Base-by-base conservation (phyloP, 1,140 invertebrate genomes). In the Globodera rostochiensis region DNA sequence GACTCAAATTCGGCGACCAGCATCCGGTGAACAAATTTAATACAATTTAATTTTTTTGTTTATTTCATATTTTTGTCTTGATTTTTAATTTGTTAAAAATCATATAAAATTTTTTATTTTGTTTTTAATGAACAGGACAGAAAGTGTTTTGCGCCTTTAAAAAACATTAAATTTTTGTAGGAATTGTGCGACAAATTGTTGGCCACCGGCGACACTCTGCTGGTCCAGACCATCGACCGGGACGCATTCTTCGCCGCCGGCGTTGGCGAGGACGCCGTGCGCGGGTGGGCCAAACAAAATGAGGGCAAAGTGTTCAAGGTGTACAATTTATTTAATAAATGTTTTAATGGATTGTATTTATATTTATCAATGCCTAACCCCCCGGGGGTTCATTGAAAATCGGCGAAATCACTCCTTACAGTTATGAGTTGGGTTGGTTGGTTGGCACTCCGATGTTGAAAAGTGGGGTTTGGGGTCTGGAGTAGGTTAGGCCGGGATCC, bases 281-380 rank as follows among this genome's bases (percentile, higher is more conserved):
- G 67, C 53, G 47, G 78, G 57, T 86, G 85, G 85, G 80, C 82
- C 6, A 71, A 50, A n/a, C 82, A 87, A 57, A 80, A 87, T 66
- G 77, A 79, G 11, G 86, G 86, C 9, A 75, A 85, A 83, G 19
- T 66, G 13, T 45, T 86, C n/a, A 86, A 87, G 74, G 86, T 86
- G 45, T 1, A 13, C 8, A 36, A 3, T 36, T 36, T 36, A 1
- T 36, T 36, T 3, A 36, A 36, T 36, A 1, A 3, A 36, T 36
- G 25, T 25, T 25, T 36, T 36, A 36, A 36, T 36, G 36, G 36
- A 3, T 36, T 21, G 1, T 1, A 21, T 66, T 15, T 66, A 13
- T 21, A 36, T 36, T 36, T 36, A 36, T 36, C 36, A 36, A 36
- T 36, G 36, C 36, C 36, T 36, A 36, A 66, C 13, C n/a, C n/a